These are phyloP conservation scores for Corynorhinus townsendii DNA, from an alignment of 2,113 vertebrate genomes.

Conservation along the genomic window DNA sequence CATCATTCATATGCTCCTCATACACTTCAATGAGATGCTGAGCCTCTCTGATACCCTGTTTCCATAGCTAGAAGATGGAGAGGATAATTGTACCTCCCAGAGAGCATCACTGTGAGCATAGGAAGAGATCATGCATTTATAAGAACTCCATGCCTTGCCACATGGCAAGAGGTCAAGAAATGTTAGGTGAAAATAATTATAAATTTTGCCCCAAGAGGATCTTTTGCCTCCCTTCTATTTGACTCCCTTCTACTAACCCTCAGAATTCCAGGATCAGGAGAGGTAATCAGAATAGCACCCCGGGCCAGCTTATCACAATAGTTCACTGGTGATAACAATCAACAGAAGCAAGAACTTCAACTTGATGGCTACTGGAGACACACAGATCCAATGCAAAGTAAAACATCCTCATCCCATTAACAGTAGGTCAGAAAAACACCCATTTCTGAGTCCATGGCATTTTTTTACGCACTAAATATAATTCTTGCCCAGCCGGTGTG, in stretches of 20 bases:
- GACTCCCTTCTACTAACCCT: not conserved
- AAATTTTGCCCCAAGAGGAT: not conserved
- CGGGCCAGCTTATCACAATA: not conserved
- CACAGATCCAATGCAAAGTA: not conserved
- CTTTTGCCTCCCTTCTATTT: not conserved
- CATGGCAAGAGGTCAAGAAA: not conserved
- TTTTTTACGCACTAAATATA: not conserved
- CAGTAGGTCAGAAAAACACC: not conserved
- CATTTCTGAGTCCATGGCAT: not conserved
- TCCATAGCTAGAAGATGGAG: not conserved
- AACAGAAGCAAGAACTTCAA: not conserved
- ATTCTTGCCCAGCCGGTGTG: too few species aligned
- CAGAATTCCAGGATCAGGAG: not conserved
- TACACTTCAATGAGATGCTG: rapidly evolving
- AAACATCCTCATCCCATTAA: not conserved
- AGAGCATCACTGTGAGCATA: not conserved
- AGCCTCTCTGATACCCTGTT: not conserved
- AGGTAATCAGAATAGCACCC: not conserved
- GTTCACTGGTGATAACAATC: not conserved
- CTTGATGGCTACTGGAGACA: not conserved
- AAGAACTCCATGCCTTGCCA: not conserved
- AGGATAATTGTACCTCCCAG: not conserved
- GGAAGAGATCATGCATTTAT: not conserved
- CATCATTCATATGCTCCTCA: not conserved
- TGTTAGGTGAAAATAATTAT: not conserved